These are phyloP conservation scores for Hyla sarda DNA, from an alignment of 2,113 vertebrate species.

Conservation along the genomic window DNA sequence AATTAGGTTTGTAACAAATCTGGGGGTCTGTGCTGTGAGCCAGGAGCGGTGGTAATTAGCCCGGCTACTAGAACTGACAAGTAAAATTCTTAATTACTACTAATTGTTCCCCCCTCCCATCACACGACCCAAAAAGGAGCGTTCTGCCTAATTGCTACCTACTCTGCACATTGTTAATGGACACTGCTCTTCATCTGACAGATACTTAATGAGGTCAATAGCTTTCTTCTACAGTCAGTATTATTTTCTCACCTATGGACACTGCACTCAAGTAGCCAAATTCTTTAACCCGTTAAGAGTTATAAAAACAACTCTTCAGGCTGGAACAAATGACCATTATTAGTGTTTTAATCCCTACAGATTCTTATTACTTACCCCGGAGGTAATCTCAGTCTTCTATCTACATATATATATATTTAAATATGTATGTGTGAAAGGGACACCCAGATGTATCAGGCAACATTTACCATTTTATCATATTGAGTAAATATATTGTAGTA, in stretches of 20 bases:
- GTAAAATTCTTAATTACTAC: slow-evolving; percentile 45
- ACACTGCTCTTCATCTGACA: slow-evolving; percentile 39
- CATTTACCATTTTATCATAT: too few species aligned
- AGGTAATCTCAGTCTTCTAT: too few species aligned
- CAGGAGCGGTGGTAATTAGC: slow-evolving; percentile 29
- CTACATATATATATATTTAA: too few species aligned
- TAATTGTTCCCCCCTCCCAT: slow-evolving; percentile 37
- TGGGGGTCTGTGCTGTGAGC: neutral
- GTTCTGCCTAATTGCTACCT: slow-evolving; percentile 39
- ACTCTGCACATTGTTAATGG: slow-evolving; percentile 40
- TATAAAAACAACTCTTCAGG: too few species aligned
- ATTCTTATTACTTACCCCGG: too few species aligned
- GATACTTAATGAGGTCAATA: slow-evolving; percentile 38
- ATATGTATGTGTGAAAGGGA: too few species aligned
- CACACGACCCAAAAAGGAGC: slow-evolving; percentile 15
- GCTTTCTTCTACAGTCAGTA: slow-evolving; percentile 41
- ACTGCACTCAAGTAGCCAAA: neutral
- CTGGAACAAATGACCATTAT: too few species aligned
- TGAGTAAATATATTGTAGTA: too few species aligned
- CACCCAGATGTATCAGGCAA: too few species aligned
- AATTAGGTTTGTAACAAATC: neutral
- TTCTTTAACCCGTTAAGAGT: neutral
- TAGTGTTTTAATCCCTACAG: too few species aligned
- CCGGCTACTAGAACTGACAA: slow-evolving; percentile 23
- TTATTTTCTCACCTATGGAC: slow-evolving; percentile 30